Evolutionary conservation across 2,797 vertebrate species (phyloP).

Genomic region (Heliangelus exortis): DNA sequence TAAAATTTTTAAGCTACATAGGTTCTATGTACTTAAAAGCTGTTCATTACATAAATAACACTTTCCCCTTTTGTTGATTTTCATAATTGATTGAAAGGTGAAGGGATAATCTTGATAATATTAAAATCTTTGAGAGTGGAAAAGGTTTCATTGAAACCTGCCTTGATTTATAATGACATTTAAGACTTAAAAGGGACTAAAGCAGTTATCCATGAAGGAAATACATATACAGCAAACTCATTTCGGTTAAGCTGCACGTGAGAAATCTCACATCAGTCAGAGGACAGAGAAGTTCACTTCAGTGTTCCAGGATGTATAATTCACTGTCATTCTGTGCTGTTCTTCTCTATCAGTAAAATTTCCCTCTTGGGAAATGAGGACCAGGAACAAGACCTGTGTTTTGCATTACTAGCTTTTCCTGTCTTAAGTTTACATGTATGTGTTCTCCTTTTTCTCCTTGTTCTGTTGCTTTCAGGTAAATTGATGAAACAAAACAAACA

Average conservation of each 20-base stretch:
- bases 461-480: neutral
- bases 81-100: neutral
- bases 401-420: neutral
- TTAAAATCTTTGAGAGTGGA: neutral
- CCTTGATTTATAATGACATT: neutral
- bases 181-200: neutral
- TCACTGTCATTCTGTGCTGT: neutral
- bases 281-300: neutral
- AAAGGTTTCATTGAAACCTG: neutral
- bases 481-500: neutral
- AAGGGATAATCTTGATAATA: neutral
- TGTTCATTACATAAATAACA: neutral
- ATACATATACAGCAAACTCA: neutral
- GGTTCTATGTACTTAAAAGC: neutral
- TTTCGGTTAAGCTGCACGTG: neutral
- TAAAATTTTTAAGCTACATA: neutral
- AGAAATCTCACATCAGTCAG: neutral
- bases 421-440: neutral
- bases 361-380: neutral
- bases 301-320: neutral
- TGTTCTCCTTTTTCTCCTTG: neutral
- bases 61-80: conserved; percentile 20
- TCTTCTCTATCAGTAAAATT: neutral
- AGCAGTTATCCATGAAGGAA: neutral
- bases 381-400: neutral